Evolutionary conservation across 92 coral and sea anemone species (phyloP), one percentile per base, ranked within the genome.

Genomic region (Desmophyllum pertusum): DNA sequence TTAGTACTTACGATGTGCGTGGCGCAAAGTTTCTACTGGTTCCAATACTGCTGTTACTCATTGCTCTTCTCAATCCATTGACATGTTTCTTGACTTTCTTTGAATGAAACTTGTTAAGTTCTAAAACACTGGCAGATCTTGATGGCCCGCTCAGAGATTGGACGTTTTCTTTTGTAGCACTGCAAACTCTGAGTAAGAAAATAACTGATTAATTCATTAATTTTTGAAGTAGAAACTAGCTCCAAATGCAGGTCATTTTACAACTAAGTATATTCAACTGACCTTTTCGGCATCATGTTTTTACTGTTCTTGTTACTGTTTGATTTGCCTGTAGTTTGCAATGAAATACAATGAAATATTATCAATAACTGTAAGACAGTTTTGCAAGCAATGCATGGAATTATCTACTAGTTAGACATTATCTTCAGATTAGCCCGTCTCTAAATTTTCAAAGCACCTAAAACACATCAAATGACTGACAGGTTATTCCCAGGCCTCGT

Each of bases 1-100:
- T n/a, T 19, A 19, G 6, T 42, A 93, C 97, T 86, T 87, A 93
- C 97, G 83, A 79, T 73, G 90, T 86, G 40, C 95, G 90, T 74
- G 94, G 91, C 4, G 88, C 91, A 91, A 89, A 84, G 51, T 84
- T 83, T 33, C 89, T 84, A 11, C 86, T 76, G 31, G 89, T 52
- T 37, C 78, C 83, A 36, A 93, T 27, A 50, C 39, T 83, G 18
- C 80, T 63, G 36, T 76, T 59, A 39, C 93, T 93, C 48, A 91
- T 55, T 6, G 95, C 91, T 40, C 97, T 85, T 61, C 85, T 82
- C 50, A 93, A 21, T 5, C 95, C 92, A 40, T 71, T 64, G 8
- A 88, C 64, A 70, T 93, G 91, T 73, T 66, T 89, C 50, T 90
- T 91, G 10, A 93, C 63, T 86, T 92, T 92, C 70, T 81, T 80